phyloP scores from a whole-genome alignment of 2,888 invertebrate genomes.

The Oscheius onirici region DNA sequence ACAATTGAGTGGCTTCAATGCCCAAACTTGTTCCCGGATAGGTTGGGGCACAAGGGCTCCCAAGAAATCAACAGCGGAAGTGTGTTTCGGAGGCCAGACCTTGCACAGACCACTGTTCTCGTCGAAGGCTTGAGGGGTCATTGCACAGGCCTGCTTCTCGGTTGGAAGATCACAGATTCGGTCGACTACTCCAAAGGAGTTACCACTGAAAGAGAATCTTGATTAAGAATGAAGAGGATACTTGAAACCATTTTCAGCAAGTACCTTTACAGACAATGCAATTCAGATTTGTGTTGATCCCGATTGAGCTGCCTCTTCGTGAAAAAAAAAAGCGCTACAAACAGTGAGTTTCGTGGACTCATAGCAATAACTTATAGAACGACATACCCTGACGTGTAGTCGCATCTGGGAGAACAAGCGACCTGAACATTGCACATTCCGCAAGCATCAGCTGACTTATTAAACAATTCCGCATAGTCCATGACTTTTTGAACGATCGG shows the following conservation, averaged over 20 bases:
- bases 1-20: constrained; percentile 63
- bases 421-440: constrained; percentile 70
- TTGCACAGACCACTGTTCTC: constrained; percentile 54
- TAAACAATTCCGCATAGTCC: constrained; percentile 66
- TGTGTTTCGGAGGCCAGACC: constrained; percentile 65
- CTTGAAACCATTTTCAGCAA: too few relatives aligned
- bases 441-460: constrained; percentile 64
- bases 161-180: constrained; percentile 67
- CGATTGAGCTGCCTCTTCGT: too few relatives aligned
- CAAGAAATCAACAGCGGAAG: constrained; percentile 59
- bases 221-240: too few relatives aligned
- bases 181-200: constrained; percentile 65
- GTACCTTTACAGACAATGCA: too few relatives aligned
- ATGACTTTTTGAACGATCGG: constrained; percentile 67
- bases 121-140: constrained; percentile 64
- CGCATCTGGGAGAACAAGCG: constrained; percentile 52
- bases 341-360: too few relatives aligned
- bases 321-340: too few relatives aligned
- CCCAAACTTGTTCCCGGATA: constrained; percentile 66
- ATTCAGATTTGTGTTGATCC: too few relatives aligned
- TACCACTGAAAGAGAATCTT: constrained; percentile 54
- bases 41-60: constrained; percentile 64
- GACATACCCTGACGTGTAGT: constrained; percentile 51
- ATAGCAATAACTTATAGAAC: not conserved
- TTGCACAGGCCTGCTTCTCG: constrained; percentile 65